Conservation (phyloP, 2,113 vertebrate species). For the Cochlearius cochlearius region DNA sequence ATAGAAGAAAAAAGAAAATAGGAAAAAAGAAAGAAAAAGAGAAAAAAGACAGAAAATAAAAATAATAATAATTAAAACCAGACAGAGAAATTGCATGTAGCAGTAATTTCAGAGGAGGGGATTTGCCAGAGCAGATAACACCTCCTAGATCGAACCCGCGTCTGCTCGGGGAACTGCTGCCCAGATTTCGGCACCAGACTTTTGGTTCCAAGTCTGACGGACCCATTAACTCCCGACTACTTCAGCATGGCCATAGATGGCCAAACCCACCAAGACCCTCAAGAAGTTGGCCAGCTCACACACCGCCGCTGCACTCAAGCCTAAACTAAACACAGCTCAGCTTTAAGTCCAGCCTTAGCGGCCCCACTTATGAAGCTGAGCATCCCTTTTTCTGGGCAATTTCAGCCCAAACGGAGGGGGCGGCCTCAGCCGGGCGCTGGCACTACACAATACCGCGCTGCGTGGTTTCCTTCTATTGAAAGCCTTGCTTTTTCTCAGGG, state of each 20-base stretch:
- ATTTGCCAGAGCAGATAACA: background rate
- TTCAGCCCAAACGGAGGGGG: background rate
- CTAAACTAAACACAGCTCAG: background rate
- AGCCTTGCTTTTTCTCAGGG: background rate
- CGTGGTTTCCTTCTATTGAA: background rate
- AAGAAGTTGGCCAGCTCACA: rapidly evolving
- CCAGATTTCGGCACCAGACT: rapidly evolving
- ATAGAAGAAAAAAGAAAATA: no score
- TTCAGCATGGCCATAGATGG: rapidly evolving
- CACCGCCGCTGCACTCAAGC: rapidly evolving
- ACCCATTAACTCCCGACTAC: rapidly evolving
- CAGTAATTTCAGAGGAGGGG: background rate
- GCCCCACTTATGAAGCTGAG: rapidly evolving
- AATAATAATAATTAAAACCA: background rate
- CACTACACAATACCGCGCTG: background rate
- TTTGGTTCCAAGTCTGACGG: rapidly evolving
- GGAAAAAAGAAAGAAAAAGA: no score
- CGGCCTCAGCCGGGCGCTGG: background rate
- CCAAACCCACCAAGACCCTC: background rate
- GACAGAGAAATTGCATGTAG: no score
- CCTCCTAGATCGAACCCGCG: rapidly evolving
- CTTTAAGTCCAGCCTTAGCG: background rate
- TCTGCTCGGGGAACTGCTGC: rapidly evolving
- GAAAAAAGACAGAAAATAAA: background rate
- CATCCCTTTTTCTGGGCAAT: background rate